phyloP scores from a whole-genome alignment of 1,140 invertebrate genomes.

The Bombus pyrosoma region DNA sequence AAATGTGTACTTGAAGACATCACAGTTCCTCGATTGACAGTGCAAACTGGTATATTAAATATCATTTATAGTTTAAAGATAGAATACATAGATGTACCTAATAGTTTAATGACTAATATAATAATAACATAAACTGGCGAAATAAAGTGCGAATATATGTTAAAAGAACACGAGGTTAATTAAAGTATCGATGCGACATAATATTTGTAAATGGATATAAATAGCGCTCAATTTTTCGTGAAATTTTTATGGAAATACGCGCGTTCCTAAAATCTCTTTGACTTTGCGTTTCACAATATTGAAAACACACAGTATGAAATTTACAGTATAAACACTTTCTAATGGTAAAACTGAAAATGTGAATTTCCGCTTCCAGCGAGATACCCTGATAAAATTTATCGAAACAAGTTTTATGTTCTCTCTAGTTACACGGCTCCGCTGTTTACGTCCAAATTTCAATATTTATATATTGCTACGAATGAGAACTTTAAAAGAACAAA shows the following conservation, averaged over 20 bases:
- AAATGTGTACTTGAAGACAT: no score
- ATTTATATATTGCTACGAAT: background rate
- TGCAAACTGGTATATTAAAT: no score
- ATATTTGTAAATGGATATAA: no score
- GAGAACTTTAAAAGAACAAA: background rate
- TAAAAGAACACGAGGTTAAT: no score
- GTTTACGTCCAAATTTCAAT: background rate
- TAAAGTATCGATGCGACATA: no score
- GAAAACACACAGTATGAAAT: background rate
- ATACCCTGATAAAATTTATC: background rate
- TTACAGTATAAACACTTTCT: background rate
- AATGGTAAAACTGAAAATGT: background rate
- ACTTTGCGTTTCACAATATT: background rate
- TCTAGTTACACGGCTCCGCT: background rate
- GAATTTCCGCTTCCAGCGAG: background rate
- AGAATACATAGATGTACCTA: no score
- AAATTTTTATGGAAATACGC: background rate
- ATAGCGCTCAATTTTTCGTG: background rate
- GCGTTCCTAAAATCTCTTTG: background rate
- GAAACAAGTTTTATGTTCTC: background rate
- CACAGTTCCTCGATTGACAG: no score
- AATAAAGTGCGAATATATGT: no score
- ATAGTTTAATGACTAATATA: no score
- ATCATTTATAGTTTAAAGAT: no score
- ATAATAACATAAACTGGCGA: no score